Evolutionary conservation across 2,888 invertebrate genomes (phyloP), one percentile per base, ranked within the genome.

Genomic region (Polymixis flavicincta): DNA sequence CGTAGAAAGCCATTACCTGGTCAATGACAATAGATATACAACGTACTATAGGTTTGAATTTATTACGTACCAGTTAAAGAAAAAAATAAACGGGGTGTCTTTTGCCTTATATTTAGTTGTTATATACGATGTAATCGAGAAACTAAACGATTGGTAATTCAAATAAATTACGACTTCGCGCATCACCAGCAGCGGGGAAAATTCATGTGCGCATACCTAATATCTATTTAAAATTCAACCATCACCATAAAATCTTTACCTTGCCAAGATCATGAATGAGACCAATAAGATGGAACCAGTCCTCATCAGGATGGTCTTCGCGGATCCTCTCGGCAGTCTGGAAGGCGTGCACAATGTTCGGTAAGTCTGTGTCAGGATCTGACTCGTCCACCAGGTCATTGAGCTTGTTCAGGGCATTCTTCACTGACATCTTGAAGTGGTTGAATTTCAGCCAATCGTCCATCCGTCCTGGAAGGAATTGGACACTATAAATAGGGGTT

Each of bases 211-310:
- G 54, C 13, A n/a, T 13, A n/a, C n/a, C n/a, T 6, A 54, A n/a
- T 25, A 55, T 55, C 6, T 25, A 25, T 25, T 55, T 55, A 14
- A 55, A 25, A 55, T 55, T 2, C 55, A 55, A 14, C 7, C 19
- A 59, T 14, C 2, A 59, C 17, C 59, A 25, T 0, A 42, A 48
- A 19, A 14, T 4, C 0, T 82, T 59, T 79, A 99, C 98, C 97
- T 99, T 99, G 82, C 99, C 99, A 72, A 99, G 95, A 93, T 99
- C 99, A 92, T 99, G 99, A 60, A 99, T 98, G 0, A 99, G 97
- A 2, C 99, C 99, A 2, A 98, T 99, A 22, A 99, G 97, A 82
- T 99, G 99, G 91, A 99, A 98, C 99, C 99, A 99, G 90, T 99
- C 99, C 22, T 97, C 94, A 73, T 98, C 97, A 0, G 99, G 99